Conservation (phyloP, 2,888 invertebrate genomes). For the Sinelater perroti region DNA sequence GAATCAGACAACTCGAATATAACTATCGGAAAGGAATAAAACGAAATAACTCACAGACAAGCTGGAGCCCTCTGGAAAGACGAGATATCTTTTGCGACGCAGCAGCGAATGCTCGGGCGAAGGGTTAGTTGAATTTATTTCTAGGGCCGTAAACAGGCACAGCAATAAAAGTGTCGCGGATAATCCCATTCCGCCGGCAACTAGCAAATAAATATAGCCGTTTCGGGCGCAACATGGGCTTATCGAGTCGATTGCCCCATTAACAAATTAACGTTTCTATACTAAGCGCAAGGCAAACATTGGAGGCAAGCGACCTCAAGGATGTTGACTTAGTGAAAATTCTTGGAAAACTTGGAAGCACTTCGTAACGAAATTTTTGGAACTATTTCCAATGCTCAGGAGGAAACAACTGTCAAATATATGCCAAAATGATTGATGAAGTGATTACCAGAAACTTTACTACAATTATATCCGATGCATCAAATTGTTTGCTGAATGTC, state of each 20-base stretch:
- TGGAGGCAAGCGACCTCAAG: no score
- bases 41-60: conserved; percentile 67
- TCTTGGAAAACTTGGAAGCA: no score
- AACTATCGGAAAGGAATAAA: conserved; percentile 28
- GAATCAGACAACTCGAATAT: conserved; percentile 17
- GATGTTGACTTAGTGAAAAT: no score
- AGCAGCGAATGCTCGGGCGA: conserved; percentile 60
- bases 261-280: conserved; percentile 10
- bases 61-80: conserved; percentile 76
- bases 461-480: no score
- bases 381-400: no score
- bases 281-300: conserved; percentile 26
- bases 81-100: conserved; percentile 70
- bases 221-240: conserved; percentile 1
- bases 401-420: no score
- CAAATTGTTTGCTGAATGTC: no score
- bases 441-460: no score
- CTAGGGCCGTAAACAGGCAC: conserved; percentile 15
- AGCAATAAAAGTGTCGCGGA: conserved; percentile 13
- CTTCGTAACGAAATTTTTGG: no score
- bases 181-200: conserved; percentile 7
- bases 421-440: no score
- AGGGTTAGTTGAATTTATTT: conserved; percentile 32
- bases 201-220: conserved; percentile 5
- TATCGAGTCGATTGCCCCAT: conserved; percentile 10